phyloP scores from a whole-genome alignment of 2,888 invertebrate species.

The Drosophila rubida region DNA sequence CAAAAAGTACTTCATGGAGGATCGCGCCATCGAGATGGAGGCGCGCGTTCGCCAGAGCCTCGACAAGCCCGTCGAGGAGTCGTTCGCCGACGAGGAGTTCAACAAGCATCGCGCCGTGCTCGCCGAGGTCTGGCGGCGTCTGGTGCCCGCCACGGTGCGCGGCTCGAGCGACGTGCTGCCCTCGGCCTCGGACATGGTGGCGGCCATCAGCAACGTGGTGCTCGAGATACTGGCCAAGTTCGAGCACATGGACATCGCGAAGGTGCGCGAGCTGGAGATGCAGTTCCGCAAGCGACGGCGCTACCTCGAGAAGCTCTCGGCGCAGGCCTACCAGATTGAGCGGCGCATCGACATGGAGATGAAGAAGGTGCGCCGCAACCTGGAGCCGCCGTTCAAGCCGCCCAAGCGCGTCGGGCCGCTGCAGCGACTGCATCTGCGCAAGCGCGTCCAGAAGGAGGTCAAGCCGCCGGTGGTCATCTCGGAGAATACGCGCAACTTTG shows the following conservation, averaged over 20 bases:
- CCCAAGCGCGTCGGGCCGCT: slow-evolving; percentile 72
- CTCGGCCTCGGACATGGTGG: slow-evolving; percentile 78
- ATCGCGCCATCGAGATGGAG: slow-evolving; percentile 75
- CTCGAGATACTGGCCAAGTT: slow-evolving; percentile 77
- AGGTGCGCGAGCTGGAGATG: slow-evolving; percentile 63
- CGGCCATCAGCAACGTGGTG: slow-evolving; percentile 75
- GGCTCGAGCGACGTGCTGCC: slow-evolving; percentile 71
- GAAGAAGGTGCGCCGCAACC: slow-evolving; percentile 80
- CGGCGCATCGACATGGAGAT: slow-evolving; percentile 82
- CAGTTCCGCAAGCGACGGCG: slow-evolving; percentile 68
- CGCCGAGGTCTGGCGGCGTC: slow-evolving; percentile 78
- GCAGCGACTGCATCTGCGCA: slow-evolving; percentile 71
- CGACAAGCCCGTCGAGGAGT: slow-evolving; percentile 65
- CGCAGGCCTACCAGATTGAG: slow-evolving; percentile 80
- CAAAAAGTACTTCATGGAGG: slow-evolving; percentile 83
- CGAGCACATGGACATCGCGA: slow-evolving; percentile 74
- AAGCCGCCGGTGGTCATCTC: slow-evolving; percentile 62
- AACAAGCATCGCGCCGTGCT: slow-evolving; percentile 73
- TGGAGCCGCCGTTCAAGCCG: slow-evolving; percentile 78
- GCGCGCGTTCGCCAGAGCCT: slow-evolving; percentile 62
- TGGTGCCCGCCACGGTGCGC: slow-evolving; percentile 76
- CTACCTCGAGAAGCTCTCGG: slow-evolving; percentile 73
- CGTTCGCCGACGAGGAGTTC: slow-evolving; percentile 69
- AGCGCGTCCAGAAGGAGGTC: slow-evolving; percentile 39
- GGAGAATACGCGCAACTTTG: slow-evolving; percentile 78